A percentile compares a stretch with the other conserved stretches of the same genome.
These are phyloP conservation scores for Leptinotarsa tumamoca DNA, from an alignment of 2,888 invertebrate species.

Conservation along the genomic window DNA sequence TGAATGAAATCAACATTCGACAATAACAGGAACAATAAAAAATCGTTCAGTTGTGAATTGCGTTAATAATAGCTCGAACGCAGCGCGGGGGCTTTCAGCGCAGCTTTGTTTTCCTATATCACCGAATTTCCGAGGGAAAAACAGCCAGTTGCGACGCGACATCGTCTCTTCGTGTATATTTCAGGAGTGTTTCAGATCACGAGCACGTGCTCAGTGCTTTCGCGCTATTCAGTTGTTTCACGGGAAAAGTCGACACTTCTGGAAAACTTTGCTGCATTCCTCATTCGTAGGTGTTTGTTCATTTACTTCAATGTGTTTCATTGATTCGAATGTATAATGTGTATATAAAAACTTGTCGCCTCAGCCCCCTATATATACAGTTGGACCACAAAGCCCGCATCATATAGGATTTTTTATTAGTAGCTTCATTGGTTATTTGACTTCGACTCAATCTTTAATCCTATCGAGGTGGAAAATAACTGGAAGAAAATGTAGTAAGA, in stretches of 20 bases:
- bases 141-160: neutral
- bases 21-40: conserved; percentile 14
- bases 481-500: no score
- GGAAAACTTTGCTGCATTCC: neutral
- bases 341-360: no score
- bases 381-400: no score
- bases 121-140: conserved; percentile 15
- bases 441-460: no score
- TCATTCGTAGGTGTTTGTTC: conserved; percentile 4
- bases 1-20: conserved; percentile 15
- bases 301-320: no score
- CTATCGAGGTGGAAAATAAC: no score
- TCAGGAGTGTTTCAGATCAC: neutral
- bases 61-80: conserved; percentile 4
- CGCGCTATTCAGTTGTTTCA: neutral
- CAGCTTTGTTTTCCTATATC: conserved; percentile 1
- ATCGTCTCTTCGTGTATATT: neutral
- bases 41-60: conserved; percentile 3
- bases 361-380: no score
- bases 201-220: conserved; percentile 18
- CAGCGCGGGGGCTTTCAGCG: neutral
- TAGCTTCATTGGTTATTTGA: no score
- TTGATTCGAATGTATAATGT: no score
- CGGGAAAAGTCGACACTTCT: neutral
- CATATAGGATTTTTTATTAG: no score